Evolutionary conservation across 2,797 vertebrate genomes (phyloP).

Genomic region (Adrianichthys oophorus): DNA sequence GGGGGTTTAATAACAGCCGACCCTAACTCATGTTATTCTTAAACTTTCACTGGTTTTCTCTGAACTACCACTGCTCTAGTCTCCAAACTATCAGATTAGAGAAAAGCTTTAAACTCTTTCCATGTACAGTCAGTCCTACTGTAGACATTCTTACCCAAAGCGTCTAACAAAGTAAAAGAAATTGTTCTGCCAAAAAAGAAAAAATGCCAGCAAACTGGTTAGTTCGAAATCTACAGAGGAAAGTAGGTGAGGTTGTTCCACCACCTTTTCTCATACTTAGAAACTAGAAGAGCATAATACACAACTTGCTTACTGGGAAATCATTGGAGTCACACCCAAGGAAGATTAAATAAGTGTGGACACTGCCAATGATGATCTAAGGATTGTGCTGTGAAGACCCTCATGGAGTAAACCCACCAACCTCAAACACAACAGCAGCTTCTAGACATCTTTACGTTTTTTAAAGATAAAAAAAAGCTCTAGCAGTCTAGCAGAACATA

Average conservation of each 20-base stretch:
- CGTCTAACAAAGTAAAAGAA: no score
- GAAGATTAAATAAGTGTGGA: not conserved
- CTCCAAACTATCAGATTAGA: no score
- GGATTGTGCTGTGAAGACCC: not conserved
- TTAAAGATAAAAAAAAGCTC: not conserved
- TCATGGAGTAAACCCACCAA: not conserved
- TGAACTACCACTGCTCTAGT: slow-evolving; percentile 2
- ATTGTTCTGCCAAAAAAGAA: not conserved
- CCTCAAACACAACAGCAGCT: not conserved
- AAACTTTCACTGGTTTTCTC: not conserved
- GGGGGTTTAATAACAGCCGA: slow-evolving; percentile 29
- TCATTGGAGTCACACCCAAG: slow-evolving; percentile 41
- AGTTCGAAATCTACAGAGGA: not conserved
- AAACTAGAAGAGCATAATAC: slow-evolving; percentile 6
- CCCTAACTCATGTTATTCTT: not conserved
- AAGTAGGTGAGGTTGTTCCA: not conserved
- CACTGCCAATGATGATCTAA: not conserved
- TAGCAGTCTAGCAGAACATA: not conserved
- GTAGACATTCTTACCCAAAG: no score
- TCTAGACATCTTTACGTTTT: slow-evolving; percentile 20
- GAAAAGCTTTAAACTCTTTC: no score
- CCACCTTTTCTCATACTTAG: not conserved
- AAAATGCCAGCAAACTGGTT: not conserved
- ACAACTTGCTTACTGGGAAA: slow-evolving; percentile 35
- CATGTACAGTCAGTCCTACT: no score